Evolutionary conservation across 1,140 invertebrate species (phyloP), one percentile per base, ranked within the genome.

Genomic region (Oncopodura yosiiana): DNA sequence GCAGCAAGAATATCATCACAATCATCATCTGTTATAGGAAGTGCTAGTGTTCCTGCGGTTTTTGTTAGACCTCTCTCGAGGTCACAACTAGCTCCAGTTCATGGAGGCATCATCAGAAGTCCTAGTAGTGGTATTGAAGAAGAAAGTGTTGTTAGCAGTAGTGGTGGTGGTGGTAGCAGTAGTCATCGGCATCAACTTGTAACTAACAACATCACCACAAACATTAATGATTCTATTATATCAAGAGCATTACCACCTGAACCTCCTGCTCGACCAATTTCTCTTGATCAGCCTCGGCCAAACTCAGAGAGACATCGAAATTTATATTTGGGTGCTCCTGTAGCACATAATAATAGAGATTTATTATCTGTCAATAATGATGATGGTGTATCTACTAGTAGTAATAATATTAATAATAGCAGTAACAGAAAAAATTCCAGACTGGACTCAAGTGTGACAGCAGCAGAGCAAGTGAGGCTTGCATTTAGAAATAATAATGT

Each of bases 131-230:
- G 54, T 38, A 68, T 50, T 68, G 23, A 44, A 65, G 61, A 66
- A 8, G 66, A 48, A 65, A 65, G 43, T 67, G 65, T 9, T 61
- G 60, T 29, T 68, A 66, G 53, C 66, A 66, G 61, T 65, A 66
- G 52, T 66, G 61, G 27, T 66, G 66, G 32, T 66, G 69, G 56
- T 52, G 34, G 66, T 50, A 49, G 69, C n/a, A n/a, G n/a, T n/a
- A n/a, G n/a, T n/a, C n/a, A n/a, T n/a, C n/a, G n/a, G n/a, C n/a
- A n/a, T n/a, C n/a, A n/a, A n/a, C n/a, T n/a, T n/a, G n/a, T n/a
- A n/a, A n/a, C n/a, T n/a, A n/a, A n/a, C n/a, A n/a, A n/a, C n/a
- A n/a, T 53, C 48, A 68, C 63, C 57, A 66, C 61, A 68, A 64
- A 5, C 67, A n/a, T n/a, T n/a, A n/a, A n/a, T n/a, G n/a, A n/a